Base-by-base conservation (phyloP, 1,140 invertebrate genomes). In the Diachasmimorpha longicaudata region DNA sequence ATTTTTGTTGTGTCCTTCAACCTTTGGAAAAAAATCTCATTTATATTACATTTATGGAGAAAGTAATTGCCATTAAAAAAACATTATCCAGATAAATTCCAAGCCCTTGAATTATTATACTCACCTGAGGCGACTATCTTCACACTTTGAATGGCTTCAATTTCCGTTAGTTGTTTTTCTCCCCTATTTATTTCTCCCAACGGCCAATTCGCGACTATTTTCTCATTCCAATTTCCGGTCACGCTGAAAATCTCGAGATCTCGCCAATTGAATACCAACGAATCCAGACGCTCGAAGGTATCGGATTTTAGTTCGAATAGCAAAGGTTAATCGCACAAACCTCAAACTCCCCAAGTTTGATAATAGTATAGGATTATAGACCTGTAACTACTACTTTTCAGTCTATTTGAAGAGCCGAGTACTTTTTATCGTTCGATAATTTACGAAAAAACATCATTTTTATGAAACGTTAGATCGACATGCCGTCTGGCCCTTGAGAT, bases 211-310 rank as follows among this genome's bases (percentile, higher is more conserved):
- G 19, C 55, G 55, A 75, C 68, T 52, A 68, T 39, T 68, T 70
- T 75, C 74, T 69, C 70, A 72, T 79, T 79, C 68, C 68, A 79
- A 79, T 79, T 76, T 76, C 78, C 70, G 78, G 78, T 77, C 78
- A 79, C 78, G 78, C 72, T 71, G 73, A 69, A 74, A 71, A 74
- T 77, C 76, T 77, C 78, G 58, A 58, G 68, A 63, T 37, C 52
- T 58, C 58, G 23, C 68, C 69, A 75, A 39, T 79, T 79, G 75
- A 79, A 79, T 79, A 79, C 75, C 75, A 79, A 79, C 58, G 78
- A 66, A 31, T 36, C 36, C 23, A 36, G 36, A 36, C 42, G 21
- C 48, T 14, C n/a, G 11, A 58, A 48, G 36, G 66, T 37, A 63
- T 25, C 48, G 58, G 39, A 74, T 75, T 78, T 52, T 52, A 6